Base-by-base conservation (phyloP, 2,797 vertebrate species). In the Mycteria americana region DNA sequence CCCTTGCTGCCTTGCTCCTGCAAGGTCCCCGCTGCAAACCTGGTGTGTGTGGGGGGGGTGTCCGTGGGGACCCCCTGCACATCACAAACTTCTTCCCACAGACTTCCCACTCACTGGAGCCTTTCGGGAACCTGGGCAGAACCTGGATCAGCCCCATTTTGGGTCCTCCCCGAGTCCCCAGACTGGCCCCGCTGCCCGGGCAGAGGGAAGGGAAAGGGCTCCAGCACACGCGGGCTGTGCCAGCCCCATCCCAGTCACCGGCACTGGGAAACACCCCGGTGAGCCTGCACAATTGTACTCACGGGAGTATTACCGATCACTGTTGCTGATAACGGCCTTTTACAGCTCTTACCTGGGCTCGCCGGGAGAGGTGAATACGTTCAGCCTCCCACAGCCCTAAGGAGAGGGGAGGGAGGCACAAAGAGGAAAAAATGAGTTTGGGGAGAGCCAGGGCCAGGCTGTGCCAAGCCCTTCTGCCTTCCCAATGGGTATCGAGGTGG, bases 31-130 rank as follows among this genome's bases (percentile, higher is more conserved):
- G 0, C 48, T 35, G 41, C 74, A 18, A 3, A 3, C 19, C 30
- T 0, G 0, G 12, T 2, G 25, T 14, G 63, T 39, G n/a, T n/a
- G n/a, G n/a, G n/a, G n/a, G n/a, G 41, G 1, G 4, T 75, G 10
- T 18, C 28, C 6, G 2, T 17, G 43, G 56, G 53, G 60, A 28
- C 1, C 3, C 37, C 13, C 62, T n/a, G 37, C 11, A 33, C 0
- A 7, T 11, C 4, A 9, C 28, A 43, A 23, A 10, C 9, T 2
- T 45, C 46, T 79, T 76, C 70, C 78, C 68, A 23, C 63, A 31
- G 45, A 7, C 9, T 60, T 77, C 18, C 39, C 28, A 1, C n/a
- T 57, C 10, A 2, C 43, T 63, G 59, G 65, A 86, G 48, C 59
- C 60, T 77, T 86, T 39, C 27, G 28, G 46, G 43, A 60, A 35